Base-by-base conservation (phyloP, 2,888 invertebrate genomes). In the Trachelus troglodyta region DNA sequence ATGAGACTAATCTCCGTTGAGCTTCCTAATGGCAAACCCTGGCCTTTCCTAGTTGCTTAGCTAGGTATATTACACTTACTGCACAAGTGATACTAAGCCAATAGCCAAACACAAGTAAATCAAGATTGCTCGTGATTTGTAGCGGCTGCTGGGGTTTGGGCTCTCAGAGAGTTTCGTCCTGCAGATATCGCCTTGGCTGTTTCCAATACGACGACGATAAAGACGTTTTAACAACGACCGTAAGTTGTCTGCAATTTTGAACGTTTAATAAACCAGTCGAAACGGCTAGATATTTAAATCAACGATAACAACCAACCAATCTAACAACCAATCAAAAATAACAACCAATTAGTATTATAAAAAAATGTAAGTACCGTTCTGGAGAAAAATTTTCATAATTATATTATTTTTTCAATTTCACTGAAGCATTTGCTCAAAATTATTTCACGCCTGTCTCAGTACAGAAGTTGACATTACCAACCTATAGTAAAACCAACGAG, bases 81-180 rank as follows among this genome's bases (percentile, higher is more conserved):
- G 83, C 82, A 86, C 84, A 90, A 90, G 89, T 89, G 89, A 89
- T 89, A 89, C 88, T 87, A 87, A 91, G 90, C 90, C 90, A 89
- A 90, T 90, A 89, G 88, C 90, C 90, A 91, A 90, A 90, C 89
- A 90, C 88, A 87, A 90, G 90, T 91, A 90, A 91, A 90, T 91
- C 91, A 90, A 90, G 90, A 91, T 91, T 91, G 90, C 87, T 84
- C 84, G 88, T 90, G 90, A 90, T 91, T 91, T 90, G 89, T 90
- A 86, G 90, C 83, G 86, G 85, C 69, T 30, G 69, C 30, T 69
- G 69, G 69, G 40, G 40, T 40, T 15, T 40, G 40, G 40, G 15
- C 15, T 15, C 40, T 40, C 82, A 77, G 80, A 81, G 84, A 86
- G 86, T 87, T 85, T 87, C 85, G 82, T 85, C 82, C 82, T 80